A percentile compares a stretch with the other conserved stretches of the same genome.
These are phyloP conservation scores for Brienomyrus longianalis DNA, from an alignment of 2,113 vertebrate species.

Conservation along the genomic window DNA sequence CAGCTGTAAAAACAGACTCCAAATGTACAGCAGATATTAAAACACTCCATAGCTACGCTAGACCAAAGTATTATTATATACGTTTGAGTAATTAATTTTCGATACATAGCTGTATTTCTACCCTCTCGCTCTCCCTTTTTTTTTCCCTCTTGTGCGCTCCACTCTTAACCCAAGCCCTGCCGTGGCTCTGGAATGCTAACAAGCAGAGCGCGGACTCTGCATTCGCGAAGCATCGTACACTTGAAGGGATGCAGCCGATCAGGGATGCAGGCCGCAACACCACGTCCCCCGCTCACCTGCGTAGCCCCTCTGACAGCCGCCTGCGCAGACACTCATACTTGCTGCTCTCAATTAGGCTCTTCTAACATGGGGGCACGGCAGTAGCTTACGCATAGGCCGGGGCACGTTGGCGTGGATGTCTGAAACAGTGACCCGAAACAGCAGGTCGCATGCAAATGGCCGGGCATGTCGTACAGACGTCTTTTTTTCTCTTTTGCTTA, in stretches of 20 bases:
- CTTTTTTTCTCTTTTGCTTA: background rate
- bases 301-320: conserved; percentile 18
- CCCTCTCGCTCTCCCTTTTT: conserved; percentile 23
- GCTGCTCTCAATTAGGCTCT: conserved; percentile 40
- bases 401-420: background rate
- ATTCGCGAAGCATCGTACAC: conserved; percentile 39
- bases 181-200: conserved; percentile 47
- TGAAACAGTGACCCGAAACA: background rate
- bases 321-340: conserved; percentile 22
- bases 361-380: conserved; percentile 15
- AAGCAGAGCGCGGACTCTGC: conserved; percentile 41
- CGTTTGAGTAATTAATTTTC: conserved; percentile 48
- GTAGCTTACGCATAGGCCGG: background rate
- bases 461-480: background rate
- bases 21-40: conserved; percentile 57
- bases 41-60: conserved; percentile 48
- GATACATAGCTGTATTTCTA: conserved; percentile 17
- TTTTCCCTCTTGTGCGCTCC: conserved; percentile 24
- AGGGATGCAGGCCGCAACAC: conserved; percentile 4
- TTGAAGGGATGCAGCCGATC: conserved; percentile 31
- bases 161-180: conserved; percentile 33
- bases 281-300: conserved; percentile 21
- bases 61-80: conserved; percentile 57
- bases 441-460: background rate
- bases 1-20: conserved; percentile 49